Percentiles rank a stretch among this genome's conserved stretches.
Conservation (phyloP, 92 coral and sea anemone genomes). For the Paramuricea clavata region DNA sequence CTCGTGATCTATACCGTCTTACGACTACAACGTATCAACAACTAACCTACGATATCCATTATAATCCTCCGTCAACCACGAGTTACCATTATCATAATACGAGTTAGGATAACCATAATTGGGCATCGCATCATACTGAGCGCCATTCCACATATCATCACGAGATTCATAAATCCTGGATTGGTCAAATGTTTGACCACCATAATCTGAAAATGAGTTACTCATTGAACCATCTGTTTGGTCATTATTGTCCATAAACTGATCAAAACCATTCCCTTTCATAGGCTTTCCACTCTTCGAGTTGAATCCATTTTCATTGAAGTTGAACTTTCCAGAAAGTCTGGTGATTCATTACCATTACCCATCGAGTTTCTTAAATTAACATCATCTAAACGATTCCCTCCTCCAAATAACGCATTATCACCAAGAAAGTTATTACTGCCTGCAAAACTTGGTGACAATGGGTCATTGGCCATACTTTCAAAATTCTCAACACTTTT, state of each 20-base stretch:
- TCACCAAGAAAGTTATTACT: not conserved
- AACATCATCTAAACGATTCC: not conserved
- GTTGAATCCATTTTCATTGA: not conserved
- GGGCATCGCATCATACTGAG: not conserved
- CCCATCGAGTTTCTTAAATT: not conserved
- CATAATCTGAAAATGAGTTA: not conserved
- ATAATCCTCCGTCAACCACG: conserved; percentile 4
- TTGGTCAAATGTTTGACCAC: not conserved
- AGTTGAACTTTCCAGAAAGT: too few species aligned
- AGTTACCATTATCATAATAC: not conserved
- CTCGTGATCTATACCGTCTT: not conserved
- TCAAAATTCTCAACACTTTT: not conserved
- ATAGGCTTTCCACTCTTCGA: not conserved
- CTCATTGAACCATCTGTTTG: not conserved
- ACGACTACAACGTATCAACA: not conserved
- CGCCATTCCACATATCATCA: not conserved
- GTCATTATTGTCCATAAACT: conserved; percentile 1
- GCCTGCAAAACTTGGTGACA: not conserved
- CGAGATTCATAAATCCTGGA: not conserved
- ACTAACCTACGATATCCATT: not conserved
- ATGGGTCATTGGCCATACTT: not conserved
- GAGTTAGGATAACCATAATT: not conserved
- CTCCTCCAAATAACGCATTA: conserved; percentile 16
- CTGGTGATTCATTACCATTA: not conserved
- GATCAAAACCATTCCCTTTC: not conserved